Conservation (phyloP, 2,888 invertebrate species). For the Esperia sulphurella region DNA sequence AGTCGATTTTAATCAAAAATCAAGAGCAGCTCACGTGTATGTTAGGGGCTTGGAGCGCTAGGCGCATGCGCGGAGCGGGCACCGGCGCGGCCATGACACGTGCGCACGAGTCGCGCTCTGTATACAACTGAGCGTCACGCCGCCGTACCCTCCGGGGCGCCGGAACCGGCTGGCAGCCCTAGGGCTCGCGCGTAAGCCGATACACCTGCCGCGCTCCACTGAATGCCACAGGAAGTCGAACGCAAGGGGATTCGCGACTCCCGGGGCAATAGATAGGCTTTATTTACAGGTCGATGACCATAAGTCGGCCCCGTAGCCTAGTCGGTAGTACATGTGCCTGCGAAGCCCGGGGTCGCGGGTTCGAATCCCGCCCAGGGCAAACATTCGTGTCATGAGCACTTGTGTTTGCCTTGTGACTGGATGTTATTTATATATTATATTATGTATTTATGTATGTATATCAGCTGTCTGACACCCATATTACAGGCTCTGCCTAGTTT, state of each 20-base stretch:
- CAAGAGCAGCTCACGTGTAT: constrained; percentile 58
- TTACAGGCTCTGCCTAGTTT: too few species aligned
- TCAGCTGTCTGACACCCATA: too few species aligned
- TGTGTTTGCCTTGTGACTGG: too few species aligned
- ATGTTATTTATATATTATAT: too few species aligned
- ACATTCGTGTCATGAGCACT: too few species aligned
- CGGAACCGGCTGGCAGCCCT: constrained; percentile 13
- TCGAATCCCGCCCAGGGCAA: too few species aligned
- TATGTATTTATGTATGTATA: too few species aligned
- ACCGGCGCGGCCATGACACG: constrained; percentile 53
- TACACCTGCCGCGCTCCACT: constrained; percentile 35
- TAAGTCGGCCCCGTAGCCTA: too few species aligned
- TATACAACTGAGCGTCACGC: constrained; percentile 11
- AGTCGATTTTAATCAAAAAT: background rate
- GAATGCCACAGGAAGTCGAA: constrained; percentile 4
- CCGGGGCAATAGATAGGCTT: constrained; percentile 19
- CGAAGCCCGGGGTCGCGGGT: too few species aligned
- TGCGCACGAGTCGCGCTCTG: constrained; percentile 38
- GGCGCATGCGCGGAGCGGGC: constrained; percentile 61
- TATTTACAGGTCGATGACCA: constrained; percentile 9
- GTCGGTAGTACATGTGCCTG: too few species aligned
- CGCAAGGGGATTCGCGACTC: constrained; percentile 17
- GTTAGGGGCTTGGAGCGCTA: constrained; percentile 66
- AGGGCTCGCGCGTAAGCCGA: constrained; percentile 29
- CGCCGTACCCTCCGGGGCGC: constrained; percentile 9